Percentiles rank a stretch among this genome's conserved stretches.
Conservation (phyloP, 2,797 vertebrate species). For the Typhlichthys eigenmanni region DNA sequence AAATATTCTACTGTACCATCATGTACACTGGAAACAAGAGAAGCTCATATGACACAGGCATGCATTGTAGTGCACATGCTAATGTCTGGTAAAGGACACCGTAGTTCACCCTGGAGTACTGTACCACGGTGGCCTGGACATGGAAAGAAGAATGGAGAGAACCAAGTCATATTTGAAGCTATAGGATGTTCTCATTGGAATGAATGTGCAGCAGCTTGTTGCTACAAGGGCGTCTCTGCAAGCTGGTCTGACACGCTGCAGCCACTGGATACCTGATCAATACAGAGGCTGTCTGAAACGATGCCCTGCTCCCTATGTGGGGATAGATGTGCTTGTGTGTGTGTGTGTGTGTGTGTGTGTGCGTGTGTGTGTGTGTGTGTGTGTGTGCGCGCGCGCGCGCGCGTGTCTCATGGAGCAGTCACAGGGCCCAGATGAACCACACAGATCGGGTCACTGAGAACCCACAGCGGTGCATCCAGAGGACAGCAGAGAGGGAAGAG, state of each 20-base stretch:
- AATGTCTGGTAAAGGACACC: too few relatives aligned
- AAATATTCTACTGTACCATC: too few relatives aligned
- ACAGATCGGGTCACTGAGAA: constrained; percentile 55
- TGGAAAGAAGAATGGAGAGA: too few relatives aligned
- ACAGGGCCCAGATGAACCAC: constrained; percentile 48
- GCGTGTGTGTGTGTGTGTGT: constrained; percentile 1
- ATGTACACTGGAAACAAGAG: too few relatives aligned
- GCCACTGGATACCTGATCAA: constrained; percentile 25
- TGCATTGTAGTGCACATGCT: too few relatives aligned
- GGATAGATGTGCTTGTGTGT: constrained; percentile 1
- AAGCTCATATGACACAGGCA: too few relatives aligned
- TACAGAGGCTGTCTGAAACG: constrained; percentile 17
- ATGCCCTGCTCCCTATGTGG: constrained; percentile 5
- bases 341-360: not conserved
- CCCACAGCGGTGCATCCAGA: constrained; percentile 30
- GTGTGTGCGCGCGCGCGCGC: not conserved
- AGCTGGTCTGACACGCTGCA: constrained; percentile 1
- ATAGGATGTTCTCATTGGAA: not conserved
- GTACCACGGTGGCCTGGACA: too few relatives aligned
- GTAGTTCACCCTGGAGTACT: too few relatives aligned
- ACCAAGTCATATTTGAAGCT: not conserved
- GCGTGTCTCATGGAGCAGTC: constrained; percentile 7
- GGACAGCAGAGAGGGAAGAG: constrained; percentile 37
- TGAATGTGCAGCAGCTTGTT: not conserved
- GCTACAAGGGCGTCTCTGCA: constrained; percentile 7